Base-by-base conservation (phyloP, 2,888 invertebrate species). In the Leptodirus hochenwartii region DNA sequence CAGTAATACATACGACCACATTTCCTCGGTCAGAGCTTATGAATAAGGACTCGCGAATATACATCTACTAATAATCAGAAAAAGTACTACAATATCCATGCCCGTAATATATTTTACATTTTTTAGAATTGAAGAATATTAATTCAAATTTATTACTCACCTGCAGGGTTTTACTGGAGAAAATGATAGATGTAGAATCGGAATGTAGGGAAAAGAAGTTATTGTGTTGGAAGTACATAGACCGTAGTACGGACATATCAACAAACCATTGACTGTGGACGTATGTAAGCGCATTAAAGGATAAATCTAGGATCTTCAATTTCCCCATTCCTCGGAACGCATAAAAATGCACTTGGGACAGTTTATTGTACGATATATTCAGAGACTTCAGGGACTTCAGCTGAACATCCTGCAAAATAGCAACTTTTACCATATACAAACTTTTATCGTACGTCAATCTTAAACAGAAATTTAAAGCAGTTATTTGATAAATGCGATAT, bases 281-380 rank as follows among this genome's bases (percentile, higher is more conserved):
- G 34, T 60, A 63, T 43, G 70, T 59, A 29, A 74, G 49, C 15
- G 66, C 59, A 43, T 74, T 74, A 41, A 59, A 62, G 25, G 71
- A 68, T 16, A 74, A 53, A 48, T 74, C 67, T 30, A 74, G 43
- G 8, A 59, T 58, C 24, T 50, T 48, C 12, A 73, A 47, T 9
- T 57, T 50, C 3, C 56, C 51, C 31, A 72, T 37, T 0, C 62
- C 60, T 1, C 56, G 48, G 42, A 74, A 72, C 1, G 69, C 67
- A 38, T 70, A 64, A 30, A 69, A 47, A 6, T 69, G 68, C 27
- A 74, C 61, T 46, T 69, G 68, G 38, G 64, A 62, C 27, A 74
- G 62, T 34, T 62, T 56, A 48, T 74, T 74, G 45, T 68, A 59
- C 1, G 69, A 65, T 22, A 67, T 43, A 41, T 65, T 59, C 11